phyloP scores from a whole-genome alignment of 2,797 vertebrate genomes.

The Epinephelus awoara region DNA sequence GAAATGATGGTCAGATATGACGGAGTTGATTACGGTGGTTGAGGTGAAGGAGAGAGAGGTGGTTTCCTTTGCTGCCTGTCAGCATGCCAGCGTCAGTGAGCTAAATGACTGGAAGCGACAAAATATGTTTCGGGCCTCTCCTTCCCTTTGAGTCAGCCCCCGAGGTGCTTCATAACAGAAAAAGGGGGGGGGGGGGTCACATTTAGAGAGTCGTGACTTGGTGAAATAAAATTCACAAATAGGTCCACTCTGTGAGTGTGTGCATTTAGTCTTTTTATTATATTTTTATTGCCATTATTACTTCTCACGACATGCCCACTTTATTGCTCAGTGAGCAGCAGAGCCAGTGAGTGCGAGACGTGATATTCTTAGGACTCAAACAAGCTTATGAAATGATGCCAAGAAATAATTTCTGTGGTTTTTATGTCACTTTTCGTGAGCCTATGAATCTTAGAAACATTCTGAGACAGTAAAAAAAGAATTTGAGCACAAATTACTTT shows the following conservation, averaged over 20 bases:
- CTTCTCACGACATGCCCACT: conserved; percentile 30
- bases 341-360: not conserved
- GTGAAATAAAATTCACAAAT: conserved; percentile 51
- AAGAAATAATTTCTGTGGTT: not conserved
- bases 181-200: not conserved
- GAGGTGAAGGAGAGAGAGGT: conserved; percentile 28
- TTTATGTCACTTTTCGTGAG: not conserved
- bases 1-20: conserved; percentile 45
- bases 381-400: not conserved
- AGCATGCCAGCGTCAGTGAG: conserved; percentile 36
- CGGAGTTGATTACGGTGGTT: conserved; percentile 48
- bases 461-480: not conserved
- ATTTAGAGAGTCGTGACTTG: conserved; percentile 42
- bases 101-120: conserved; percentile 36
- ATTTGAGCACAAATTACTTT: not conserved
- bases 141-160: conserved; percentile 44
- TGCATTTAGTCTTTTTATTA: conserved; percentile 45
- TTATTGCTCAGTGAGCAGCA: conserved; percentile 25
- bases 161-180: conserved; percentile 32
- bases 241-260: not conserved
- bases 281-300: conserved; percentile 53
- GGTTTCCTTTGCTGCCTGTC: conserved; percentile 52
- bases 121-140: conserved; percentile 35
- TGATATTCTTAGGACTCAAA: conserved; percentile 3
- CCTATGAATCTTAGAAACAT: conserved; percentile 1